Evolutionary conservation across 2,888 invertebrate genomes (phyloP).

Genomic region (Drosophila paranaensis): DNA sequence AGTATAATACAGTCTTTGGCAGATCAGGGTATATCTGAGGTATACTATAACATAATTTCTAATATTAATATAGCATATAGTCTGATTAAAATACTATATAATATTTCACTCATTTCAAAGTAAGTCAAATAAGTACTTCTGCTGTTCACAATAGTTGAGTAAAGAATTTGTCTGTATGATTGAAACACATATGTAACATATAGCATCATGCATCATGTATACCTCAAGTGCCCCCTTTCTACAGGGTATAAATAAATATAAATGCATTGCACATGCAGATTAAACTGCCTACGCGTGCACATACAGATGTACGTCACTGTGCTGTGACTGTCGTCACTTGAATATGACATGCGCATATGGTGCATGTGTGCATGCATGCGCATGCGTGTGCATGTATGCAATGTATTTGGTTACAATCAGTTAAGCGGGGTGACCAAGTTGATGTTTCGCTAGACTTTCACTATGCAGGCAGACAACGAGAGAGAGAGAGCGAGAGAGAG

Average conservation of each 20-base stretch:
- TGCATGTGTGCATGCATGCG: not conserved
- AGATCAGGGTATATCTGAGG: not conserved
- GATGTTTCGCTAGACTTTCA: constrained; percentile 66
- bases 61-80: no score
- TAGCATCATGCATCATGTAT: not conserved
- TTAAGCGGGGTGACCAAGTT: constrained; percentile 32
- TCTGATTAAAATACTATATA: no score
- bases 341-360: constrained; percentile 7
- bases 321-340: constrained; percentile 24
- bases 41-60: not conserved
- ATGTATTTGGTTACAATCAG: constrained; percentile 49
- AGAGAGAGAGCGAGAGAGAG: not conserved
- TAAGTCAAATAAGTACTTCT: no score
- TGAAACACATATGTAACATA: no score
- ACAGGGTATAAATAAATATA: constrained; percentile 11
- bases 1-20: not conserved
- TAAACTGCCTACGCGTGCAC: constrained; percentile 16
- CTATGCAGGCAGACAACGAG: constrained; percentile 21
- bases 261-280: constrained; percentile 3
- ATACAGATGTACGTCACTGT: constrained; percentile 20
- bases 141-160: no score
- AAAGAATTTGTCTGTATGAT: no score
- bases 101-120: no score
- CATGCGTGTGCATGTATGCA: not conserved
- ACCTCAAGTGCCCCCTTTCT: not conserved